These are phyloP conservation scores for Vesta saturnalis DNA, from an alignment of 2,888 invertebrate species.

Conservation along the genomic window DNA sequence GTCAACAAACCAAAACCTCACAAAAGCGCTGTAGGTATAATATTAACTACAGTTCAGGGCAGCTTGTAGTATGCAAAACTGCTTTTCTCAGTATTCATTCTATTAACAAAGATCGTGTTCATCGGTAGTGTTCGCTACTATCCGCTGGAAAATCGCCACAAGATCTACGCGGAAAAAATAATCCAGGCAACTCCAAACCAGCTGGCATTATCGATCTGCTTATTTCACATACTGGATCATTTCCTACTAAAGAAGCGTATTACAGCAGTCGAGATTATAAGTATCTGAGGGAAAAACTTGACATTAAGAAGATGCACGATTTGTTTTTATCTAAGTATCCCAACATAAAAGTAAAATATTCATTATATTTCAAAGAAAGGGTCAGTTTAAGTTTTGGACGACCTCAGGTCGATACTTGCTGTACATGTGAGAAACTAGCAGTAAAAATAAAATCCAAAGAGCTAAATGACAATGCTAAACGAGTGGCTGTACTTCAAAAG, in stretches of 20 bases:
- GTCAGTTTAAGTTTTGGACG: constrained; percentile 28
- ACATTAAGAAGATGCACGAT: neutral
- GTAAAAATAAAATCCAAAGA: constrained; percentile 32
- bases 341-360: neutral
- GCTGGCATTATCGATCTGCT: neutral
- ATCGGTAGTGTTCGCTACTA: neutral
- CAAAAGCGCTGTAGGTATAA: neutral
- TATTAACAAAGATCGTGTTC: neutral
- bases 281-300: neutral
- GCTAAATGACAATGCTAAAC: constrained; percentile 34
- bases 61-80: neutral
- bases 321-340: neutral
- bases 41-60: neutral
- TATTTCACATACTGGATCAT: neutral
- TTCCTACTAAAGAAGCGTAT: neutral
- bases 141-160: neutral
- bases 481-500: constrained; percentile 30
- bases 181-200: neutral
- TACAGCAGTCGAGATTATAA: neutral
- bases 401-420: constrained; percentile 35
- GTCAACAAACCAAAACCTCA: neutral
- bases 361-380: constrained; percentile 17
- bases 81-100: neutral
- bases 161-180: neutral
- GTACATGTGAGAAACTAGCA: constrained; percentile 32